phyloP scores from a whole-genome alignment of 2,888 invertebrate genomes.

The Pristionchus maxplancki region DNA sequence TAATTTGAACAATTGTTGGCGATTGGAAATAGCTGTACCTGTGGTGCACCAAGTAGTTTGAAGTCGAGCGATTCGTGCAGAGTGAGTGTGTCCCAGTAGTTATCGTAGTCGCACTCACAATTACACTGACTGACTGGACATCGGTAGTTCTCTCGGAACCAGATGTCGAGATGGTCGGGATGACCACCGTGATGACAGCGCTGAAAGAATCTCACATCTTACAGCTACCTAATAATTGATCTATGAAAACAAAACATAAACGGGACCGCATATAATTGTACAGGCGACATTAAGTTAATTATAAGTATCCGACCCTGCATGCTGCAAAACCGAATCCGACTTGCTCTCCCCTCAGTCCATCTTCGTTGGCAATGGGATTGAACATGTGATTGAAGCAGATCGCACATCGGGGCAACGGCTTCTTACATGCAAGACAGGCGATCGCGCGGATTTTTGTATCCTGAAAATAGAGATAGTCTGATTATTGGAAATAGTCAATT shows the following conservation, averaged over 20 bases:
- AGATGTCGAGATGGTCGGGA: conserved; percentile 31
- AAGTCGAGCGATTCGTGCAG: conserved; percentile 21
- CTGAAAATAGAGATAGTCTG: neutral
- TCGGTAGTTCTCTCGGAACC: conserved; percentile 38
- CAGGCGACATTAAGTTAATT: too few species aligned
- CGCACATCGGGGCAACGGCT: conserved; percentile 46
- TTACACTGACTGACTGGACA: conserved; percentile 33
- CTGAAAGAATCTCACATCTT: neutral
- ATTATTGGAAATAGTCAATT: too few species aligned
- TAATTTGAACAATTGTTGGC: too few species aligned
- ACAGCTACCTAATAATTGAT: neutral
- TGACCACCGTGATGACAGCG: conserved; percentile 48
- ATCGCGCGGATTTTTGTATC: conserved; percentile 29
- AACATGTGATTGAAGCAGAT: conserved; percentile 46
- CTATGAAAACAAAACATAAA: too few species aligned
- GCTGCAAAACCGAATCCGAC: conserved; percentile 50
- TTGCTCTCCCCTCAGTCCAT: neutral
- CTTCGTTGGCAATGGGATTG: conserved; percentile 38
- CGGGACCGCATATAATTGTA: too few species aligned
- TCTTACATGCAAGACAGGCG: conserved; percentile 41
- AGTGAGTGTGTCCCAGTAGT: conserved; percentile 21
- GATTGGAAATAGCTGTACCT: neutral
- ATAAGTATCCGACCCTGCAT: conserved; percentile 42
- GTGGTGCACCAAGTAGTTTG: conserved; percentile 31
- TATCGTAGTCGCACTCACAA: conserved; percentile 49